Conservation (phyloP, 2,888 invertebrate genomes). For the Ceratothoa steindachneri region DNA sequence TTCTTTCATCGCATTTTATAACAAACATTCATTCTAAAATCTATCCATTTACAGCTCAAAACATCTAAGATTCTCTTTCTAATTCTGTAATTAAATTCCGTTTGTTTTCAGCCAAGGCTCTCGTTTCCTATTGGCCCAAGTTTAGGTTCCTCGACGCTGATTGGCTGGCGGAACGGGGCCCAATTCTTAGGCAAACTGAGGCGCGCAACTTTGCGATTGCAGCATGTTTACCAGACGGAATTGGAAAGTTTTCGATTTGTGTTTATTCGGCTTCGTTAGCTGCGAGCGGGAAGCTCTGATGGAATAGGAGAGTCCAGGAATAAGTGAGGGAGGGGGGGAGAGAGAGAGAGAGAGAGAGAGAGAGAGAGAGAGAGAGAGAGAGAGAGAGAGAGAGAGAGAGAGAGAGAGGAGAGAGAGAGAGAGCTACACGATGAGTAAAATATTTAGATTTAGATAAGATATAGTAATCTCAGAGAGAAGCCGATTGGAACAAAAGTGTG, state of each 20-base stretch:
- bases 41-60: slow-evolving; percentile 23
- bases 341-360: neutral
- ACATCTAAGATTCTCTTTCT: slow-evolving; percentile 23
- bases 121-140: slow-evolving; percentile 20
- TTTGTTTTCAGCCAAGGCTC: slow-evolving; percentile 25
- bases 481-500: too few species aligned
- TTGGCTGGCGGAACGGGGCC: slow-evolving; percentile 17
- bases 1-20: slow-evolving; percentile 10
- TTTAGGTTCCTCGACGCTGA: slow-evolving; percentile 16
- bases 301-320: too few species aligned
- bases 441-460: too few species aligned
- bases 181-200: slow-evolving; percentile 29
- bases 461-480: neutral
- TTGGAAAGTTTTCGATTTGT: slow-evolving; percentile 29
- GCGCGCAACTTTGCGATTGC: slow-evolving; percentile 24
- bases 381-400: slow-evolving; percentile 6
- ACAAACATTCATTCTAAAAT: slow-evolving; percentile 10
- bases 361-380: slow-evolving; percentile 10
- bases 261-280: slow-evolving; percentile 26
- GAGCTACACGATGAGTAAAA: too few species aligned
- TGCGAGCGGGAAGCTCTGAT: neutral
- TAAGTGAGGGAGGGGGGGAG: too few species aligned
- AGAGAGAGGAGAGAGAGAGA: neutral
- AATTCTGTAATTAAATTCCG: slow-evolving; percentile 39
- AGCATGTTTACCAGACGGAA: slow-evolving; percentile 27